Evolutionary conservation across 2,888 invertebrate species (phyloP).

Genomic region (Nasonovia ribisnigri): DNA sequence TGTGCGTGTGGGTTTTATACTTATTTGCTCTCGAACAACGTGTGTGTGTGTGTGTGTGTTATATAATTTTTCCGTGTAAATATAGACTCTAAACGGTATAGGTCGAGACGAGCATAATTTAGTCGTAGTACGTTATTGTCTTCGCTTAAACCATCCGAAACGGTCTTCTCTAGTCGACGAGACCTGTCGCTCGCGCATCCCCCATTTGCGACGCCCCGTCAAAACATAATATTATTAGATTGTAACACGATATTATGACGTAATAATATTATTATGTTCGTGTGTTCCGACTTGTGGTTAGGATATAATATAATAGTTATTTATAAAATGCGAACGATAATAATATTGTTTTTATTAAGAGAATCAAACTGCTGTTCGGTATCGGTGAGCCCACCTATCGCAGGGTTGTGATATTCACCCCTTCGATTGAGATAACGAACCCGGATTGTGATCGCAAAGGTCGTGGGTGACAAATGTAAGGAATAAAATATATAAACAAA

Average conservation of each 20-base stretch:
- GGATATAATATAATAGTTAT: background rate
- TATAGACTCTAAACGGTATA: background rate
- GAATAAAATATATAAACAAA: background rate
- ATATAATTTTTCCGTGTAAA: constrained; percentile 40
- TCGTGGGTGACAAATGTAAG: background rate
- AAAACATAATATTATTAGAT: background rate
- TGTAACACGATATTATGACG: background rate
- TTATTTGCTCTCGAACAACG: constrained; percentile 62
- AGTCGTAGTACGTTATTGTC: background rate
- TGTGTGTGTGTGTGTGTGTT: constrained; percentile 27
- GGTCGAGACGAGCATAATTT: background rate
- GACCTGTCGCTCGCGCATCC: background rate
- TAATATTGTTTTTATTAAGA: background rate
- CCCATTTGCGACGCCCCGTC: background rate
- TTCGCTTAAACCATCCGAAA: background rate
- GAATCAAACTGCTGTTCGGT: constrained; percentile 31
- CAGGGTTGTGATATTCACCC: constrained; percentile 36
- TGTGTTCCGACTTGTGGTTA: background rate
- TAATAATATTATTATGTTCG: background rate
- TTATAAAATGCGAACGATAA: background rate
- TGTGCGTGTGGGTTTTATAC: constrained; percentile 40
- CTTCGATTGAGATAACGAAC: background rate
- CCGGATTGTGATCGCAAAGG: background rate
- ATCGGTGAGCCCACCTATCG: background rate
- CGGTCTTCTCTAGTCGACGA: constrained; percentile 5